Evolutionary conservation across 2,113 vertebrate species (phyloP).

Genomic region (Fregetta grallaria): DNA sequence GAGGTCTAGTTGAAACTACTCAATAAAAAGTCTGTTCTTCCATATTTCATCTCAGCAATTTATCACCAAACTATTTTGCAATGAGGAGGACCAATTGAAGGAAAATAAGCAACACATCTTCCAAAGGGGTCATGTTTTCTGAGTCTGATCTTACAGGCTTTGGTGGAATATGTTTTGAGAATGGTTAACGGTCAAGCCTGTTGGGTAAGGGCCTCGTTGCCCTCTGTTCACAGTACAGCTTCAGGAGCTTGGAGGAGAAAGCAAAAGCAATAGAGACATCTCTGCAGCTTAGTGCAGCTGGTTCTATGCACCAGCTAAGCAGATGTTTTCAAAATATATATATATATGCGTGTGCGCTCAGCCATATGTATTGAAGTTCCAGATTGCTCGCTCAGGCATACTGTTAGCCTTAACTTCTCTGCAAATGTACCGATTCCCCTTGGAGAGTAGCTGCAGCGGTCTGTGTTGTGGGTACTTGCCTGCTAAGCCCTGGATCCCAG

Average conservation of each 20-base stretch:
- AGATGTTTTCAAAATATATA: neutral
- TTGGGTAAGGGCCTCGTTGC: accelerated
- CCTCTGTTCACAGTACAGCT: neutral
- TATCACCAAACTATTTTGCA: neutral
- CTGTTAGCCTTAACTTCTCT: accelerated
- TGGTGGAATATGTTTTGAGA: neutral
- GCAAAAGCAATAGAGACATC: neutral
- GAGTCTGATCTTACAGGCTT: neutral
- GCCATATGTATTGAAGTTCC: accelerated
- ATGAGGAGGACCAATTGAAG: accelerated
- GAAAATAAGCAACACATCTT: neutral
- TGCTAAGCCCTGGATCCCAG: neutral
- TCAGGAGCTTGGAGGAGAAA: neutral
- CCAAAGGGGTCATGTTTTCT: no score
- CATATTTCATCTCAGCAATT: neutral
- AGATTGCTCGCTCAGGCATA: neutral
- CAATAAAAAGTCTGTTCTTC: neutral
- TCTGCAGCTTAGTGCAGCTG: neutral
- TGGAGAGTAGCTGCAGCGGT: neutral
- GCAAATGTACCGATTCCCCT: accelerated
- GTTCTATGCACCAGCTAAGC: no score
- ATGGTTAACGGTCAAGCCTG: no score
- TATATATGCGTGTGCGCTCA: neutral
- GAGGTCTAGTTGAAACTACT: neutral
- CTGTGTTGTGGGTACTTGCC: neutral